A percentile compares a stretch with the other conserved stretches of the same genome.
phyloP scores from a whole-genome alignment of 2,888 invertebrate species.

The Dasysyrphus tricinctus region DNA sequence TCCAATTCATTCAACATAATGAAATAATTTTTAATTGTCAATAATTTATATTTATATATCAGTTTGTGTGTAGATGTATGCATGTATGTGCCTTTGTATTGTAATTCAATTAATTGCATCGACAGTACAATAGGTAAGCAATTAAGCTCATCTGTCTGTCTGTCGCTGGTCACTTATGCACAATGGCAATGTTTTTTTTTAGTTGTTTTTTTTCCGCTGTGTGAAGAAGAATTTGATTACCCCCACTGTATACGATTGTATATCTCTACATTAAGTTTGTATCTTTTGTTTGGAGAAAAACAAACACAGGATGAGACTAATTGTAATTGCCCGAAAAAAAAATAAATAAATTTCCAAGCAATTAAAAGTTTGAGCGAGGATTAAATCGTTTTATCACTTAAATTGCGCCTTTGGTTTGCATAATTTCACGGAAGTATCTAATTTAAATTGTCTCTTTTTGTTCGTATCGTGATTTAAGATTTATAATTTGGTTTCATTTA shows the following conservation, averaged over 20 bases:
- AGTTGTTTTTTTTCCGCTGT: not conserved
- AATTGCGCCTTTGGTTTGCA: slow-evolving; percentile 64
- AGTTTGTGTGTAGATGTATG: too few relatives aligned
- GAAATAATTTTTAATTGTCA: slow-evolving; percentile 75
- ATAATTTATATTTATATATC: slow-evolving; percentile 62
- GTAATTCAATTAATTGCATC: slow-evolving; percentile 74
- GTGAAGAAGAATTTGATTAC: slow-evolving; percentile 67
- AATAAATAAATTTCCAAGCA: slow-evolving; percentile 62
- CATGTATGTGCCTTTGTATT: slow-evolving; percentile 52
- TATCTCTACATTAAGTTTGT: not conserved
- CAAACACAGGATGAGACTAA: slow-evolving; percentile 74
- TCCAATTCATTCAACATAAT: slow-evolving; percentile 69
- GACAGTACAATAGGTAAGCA: slow-evolving; percentile 69
- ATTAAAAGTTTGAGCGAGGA: slow-evolving; percentile 48
- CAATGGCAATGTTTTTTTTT: not conserved
- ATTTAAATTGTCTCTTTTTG: slow-evolving; percentile 41
- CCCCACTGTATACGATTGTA: not conserved
- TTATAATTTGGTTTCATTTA: slow-evolving; percentile 66
- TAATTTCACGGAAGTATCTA: slow-evolving; percentile 71
- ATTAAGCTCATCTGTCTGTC: slow-evolving; percentile 69
- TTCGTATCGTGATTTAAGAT: slow-evolving; percentile 64
- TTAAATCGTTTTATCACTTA: slow-evolving; percentile 27
- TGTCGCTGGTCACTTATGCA: slow-evolving; percentile 14
- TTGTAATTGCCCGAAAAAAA: slow-evolving; percentile 55
- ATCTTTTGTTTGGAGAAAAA: slow-evolving; percentile 52